Evolutionary conservation across 2,113 vertebrate species (phyloP).

Genomic region (Syngnathus scovelli): DNA sequence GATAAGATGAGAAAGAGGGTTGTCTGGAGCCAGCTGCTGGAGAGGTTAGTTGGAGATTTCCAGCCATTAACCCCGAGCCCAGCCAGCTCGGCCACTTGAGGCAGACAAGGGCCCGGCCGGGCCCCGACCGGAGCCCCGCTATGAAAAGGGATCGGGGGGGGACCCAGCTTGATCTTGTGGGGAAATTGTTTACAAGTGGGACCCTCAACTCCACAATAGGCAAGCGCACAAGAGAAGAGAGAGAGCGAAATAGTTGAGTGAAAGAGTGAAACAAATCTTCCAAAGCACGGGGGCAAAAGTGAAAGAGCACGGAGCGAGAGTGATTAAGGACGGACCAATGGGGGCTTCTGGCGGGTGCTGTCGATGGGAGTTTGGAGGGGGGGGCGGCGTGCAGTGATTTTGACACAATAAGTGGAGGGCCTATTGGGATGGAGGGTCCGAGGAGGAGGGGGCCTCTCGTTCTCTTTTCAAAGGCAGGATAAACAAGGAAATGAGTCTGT

Average conservation of each 20-base stretch:
- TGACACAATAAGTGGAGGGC: slow-evolving; percentile 59
- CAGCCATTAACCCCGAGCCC: slow-evolving; percentile 75
- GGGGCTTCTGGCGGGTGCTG: slow-evolving; percentile 36
- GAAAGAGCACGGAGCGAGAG: slow-evolving; percentile 50
- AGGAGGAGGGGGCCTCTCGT: slow-evolving; percentile 39
- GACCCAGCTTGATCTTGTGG: slow-evolving; percentile 69
- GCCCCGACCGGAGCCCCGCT: slow-evolving; percentile 47
- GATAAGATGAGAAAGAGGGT: slow-evolving; percentile 53
- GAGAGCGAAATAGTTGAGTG: slow-evolving; percentile 61
- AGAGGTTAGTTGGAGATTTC: slow-evolving; percentile 77
- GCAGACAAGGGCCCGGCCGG: slow-evolving; percentile 61
- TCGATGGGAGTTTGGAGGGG: slow-evolving; percentile 34
- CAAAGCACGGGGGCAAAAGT: slow-evolving; percentile 55
- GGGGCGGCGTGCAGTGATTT: slow-evolving; percentile 27
- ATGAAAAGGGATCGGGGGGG: slow-evolving; percentile 57
- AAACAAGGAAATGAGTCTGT: slow-evolving; percentile 80
- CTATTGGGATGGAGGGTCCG: slow-evolving; percentile 37
- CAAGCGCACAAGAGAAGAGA: slow-evolving; percentile 40
- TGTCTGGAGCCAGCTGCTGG: slow-evolving; percentile 73
- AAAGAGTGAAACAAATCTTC: slow-evolving; percentile 65
- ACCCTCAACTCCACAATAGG: slow-evolving; percentile 60
- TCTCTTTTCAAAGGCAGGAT: slow-evolving; percentile 72
- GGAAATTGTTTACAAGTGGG: slow-evolving; percentile 75
- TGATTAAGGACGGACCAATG: slow-evolving; percentile 56
- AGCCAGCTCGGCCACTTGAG: slow-evolving; percentile 71